Conservation (phyloP, 2,797 vertebrate species). For the Synanceia verrucosa region DNA sequence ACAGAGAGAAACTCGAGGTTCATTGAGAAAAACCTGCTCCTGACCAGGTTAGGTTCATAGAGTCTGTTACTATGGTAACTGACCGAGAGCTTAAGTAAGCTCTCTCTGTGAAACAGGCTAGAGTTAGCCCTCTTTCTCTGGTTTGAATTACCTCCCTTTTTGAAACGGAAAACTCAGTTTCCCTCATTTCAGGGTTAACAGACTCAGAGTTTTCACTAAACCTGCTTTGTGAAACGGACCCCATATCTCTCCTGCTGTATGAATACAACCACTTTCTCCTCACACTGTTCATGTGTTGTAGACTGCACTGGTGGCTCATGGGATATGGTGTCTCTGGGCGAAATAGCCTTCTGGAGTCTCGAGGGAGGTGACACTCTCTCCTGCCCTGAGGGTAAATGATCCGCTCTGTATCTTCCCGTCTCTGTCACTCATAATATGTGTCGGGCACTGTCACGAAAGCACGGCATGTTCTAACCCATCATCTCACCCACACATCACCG, state of each 20-base stretch:
- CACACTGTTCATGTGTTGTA: constrained; percentile 74
- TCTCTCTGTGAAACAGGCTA: no score
- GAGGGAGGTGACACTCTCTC: constrained; percentile 83
- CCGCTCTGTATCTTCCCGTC: constrained; percentile 48
- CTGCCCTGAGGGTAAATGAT: constrained; percentile 74
- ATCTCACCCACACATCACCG: constrained; percentile 50
- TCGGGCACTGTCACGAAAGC: constrained; percentile 56
- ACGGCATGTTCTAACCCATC: constrained; percentile 64
- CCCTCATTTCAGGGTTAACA: no score
- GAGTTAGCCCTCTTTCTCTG: no score
- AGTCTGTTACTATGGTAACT: no score
- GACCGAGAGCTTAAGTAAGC: no score
- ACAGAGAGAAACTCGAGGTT: no score
- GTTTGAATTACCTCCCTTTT: no score
- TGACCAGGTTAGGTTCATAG: no score
- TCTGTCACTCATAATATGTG: constrained; percentile 48
- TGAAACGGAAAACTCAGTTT: no score
- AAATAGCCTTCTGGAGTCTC: constrained; percentile 87
- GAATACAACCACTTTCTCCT: constrained; percentile 37
- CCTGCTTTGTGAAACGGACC: no score
- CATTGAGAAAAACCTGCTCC: no score
- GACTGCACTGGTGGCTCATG: constrained; percentile 80
- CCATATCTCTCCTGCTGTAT: constrained; percentile 11
- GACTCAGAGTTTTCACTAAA: no score
- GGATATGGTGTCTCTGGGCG: constrained; percentile 83